These are phyloP conservation scores for Prionailurus viverrinus DNA, from an alignment of 2,113 vertebrate species.

Conservation along the genomic window DNA sequence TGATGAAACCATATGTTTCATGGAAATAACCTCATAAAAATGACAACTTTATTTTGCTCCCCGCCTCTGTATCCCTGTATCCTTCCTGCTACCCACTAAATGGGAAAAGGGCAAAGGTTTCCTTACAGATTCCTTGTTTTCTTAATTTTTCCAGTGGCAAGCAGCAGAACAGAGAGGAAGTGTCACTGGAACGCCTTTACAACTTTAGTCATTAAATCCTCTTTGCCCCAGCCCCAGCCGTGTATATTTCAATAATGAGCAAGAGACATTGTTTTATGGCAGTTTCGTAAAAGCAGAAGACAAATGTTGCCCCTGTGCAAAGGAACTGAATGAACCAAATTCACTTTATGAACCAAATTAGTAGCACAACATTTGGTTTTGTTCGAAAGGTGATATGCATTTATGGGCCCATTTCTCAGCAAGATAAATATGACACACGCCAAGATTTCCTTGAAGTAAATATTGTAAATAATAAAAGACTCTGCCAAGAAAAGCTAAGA, in stretches of 20 bases:
- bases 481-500: slow-evolving; percentile 93
- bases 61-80: not conserved
- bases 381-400: slow-evolving; percentile 93
- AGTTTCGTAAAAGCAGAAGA: slow-evolving; percentile 96
- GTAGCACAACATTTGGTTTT: slow-evolving; percentile 92
- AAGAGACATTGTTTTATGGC: slow-evolving; percentile 92
- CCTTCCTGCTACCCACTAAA: not conserved
- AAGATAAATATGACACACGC: slow-evolving; percentile 92
- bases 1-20: slow-evolving; percentile 43
- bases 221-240: slow-evolving; percentile 47
- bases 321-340: slow-evolving; percentile 88
- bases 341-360: slow-evolving; percentile 97
- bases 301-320: slow-evolving; percentile 92
- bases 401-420: slow-evolving; percentile 91
- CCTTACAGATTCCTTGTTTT: not conserved
- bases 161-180: not conserved
- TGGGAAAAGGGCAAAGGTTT: slow-evolving; percentile 37
- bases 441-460: slow-evolving; percentile 92
- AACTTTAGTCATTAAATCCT: slow-evolving; percentile 45
- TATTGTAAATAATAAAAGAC: slow-evolving; percentile 94
- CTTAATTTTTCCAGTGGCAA: not conserved
- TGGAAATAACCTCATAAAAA: slow-evolving; percentile 61
- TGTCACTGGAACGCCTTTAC: not conserved
- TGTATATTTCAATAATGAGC: slow-evolving; percentile 88
- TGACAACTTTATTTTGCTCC: not conserved